Evolutionary conservation across 2,888 invertebrate species (phyloP).

Genomic region (Deilephila elpenor): DNA sequence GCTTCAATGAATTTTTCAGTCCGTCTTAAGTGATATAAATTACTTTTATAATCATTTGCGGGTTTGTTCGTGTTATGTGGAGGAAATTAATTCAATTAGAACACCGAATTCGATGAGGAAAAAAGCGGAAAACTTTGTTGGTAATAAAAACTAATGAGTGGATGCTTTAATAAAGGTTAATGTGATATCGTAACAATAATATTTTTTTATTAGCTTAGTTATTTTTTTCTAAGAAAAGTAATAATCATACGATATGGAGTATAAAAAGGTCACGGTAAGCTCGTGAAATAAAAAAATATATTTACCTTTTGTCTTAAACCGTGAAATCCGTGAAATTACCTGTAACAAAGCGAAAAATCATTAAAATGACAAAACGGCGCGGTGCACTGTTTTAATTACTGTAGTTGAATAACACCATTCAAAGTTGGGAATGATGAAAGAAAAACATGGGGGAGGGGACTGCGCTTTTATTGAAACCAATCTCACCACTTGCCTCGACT

Average conservation of each 20-base stretch:
- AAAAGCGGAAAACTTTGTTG: neutral
- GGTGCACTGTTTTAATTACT: constrained; percentile 12
- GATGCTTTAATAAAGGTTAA: constrained; percentile 9
- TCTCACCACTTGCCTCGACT: constrained; percentile 80
- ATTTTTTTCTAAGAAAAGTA: neutral
- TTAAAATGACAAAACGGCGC: constrained; percentile 36
- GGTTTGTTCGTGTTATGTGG: constrained; percentile 27
- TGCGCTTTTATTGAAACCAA: constrained; percentile 84
- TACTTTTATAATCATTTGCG: constrained; percentile 43
- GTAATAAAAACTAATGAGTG: constrained; percentile 14
- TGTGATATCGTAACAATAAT: neutral
- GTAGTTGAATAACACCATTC: constrained; percentile 73
- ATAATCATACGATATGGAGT: neutral
- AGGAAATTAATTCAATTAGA: constrained; percentile 19
- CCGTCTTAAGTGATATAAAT: constrained; percentile 42
- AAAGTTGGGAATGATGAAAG: constrained; percentile 77
- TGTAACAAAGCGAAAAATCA: constrained; percentile 57
- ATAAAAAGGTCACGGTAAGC: neutral
- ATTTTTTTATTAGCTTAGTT: neutral
- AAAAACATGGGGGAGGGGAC: constrained; percentile 81
- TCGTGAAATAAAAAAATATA: neutral
- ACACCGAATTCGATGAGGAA: constrained; percentile 7
- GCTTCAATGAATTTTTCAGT: constrained; percentile 60
- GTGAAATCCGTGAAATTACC: constrained; percentile 51
- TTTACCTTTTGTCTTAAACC: constrained; percentile 19